phyloP scores from a whole-genome alignment of 2,113 vertebrate species.

The Phalacrocorax brasilianus region DNA sequence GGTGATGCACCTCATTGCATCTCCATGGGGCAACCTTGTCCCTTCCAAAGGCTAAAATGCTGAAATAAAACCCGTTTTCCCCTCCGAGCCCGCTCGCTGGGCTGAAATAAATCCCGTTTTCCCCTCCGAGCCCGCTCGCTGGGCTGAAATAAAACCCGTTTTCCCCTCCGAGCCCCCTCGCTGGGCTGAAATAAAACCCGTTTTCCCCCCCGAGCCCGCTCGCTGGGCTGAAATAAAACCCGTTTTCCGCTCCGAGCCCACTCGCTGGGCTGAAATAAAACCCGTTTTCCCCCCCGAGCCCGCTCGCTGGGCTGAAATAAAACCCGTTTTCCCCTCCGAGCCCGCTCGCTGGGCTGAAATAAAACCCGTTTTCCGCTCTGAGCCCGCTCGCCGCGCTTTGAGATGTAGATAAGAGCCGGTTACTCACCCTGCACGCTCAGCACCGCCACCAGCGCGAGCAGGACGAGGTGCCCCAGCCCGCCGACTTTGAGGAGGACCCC shows the following conservation, averaged over 20 bases:
- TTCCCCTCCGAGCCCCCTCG: too few species aligned
- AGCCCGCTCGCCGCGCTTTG: not conserved
- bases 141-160: accelerated
- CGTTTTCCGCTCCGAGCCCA: accelerated
- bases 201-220: too few species aligned
- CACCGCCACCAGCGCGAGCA: not conserved
- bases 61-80: accelerated
- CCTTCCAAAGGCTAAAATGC: not conserved
- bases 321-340: accelerated
- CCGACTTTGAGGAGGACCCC: not conserved
- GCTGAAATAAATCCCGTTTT: accelerated
- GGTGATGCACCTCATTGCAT: not conserved
- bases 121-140: too few species aligned
- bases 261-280: too few species aligned
- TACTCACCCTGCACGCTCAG: not conserved
- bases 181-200: too few species aligned
- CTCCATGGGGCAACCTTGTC: not conserved
- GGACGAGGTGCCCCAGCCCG: not conserved
- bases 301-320: too few species aligned
- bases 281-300: accelerated
- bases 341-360: not conserved
- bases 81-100: too few species aligned
- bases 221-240: too few species aligned
- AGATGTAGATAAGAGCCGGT: not conserved
- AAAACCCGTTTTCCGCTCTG: accelerated